phyloP scores from a whole-genome alignment of 2,888 invertebrate genomes.

The Pyrocoelia pectoralis region DNA sequence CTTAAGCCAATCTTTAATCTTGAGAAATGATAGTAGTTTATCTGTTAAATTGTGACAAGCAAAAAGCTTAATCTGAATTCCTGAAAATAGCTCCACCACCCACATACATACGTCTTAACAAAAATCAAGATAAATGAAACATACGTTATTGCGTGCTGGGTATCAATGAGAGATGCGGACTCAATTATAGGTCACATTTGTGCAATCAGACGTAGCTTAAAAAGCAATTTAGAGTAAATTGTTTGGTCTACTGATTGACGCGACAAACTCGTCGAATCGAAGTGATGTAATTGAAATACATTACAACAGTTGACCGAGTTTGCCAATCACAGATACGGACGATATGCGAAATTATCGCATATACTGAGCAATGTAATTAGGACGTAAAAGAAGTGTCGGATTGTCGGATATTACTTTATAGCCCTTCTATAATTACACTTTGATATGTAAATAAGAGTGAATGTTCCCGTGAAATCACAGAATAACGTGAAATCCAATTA shows the following conservation, averaged over 20 bases:
- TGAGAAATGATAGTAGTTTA: too few species aligned
- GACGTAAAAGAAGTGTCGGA: too few species aligned
- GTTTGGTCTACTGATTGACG: conserved; percentile 13
- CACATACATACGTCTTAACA: not conserved
- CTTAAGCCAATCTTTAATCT: too few species aligned
- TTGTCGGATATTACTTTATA: too few species aligned
- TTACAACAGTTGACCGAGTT: conserved; percentile 13
- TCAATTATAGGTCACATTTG: conserved; percentile 10
- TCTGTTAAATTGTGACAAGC: not conserved
- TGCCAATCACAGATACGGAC: conserved; percentile 6
- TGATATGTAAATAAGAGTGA: too few species aligned
- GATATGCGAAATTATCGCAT: conserved; percentile 7
- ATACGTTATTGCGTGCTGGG: conserved; percentile 1
- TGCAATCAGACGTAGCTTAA: conserved; percentile 12
- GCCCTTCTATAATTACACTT: not conserved
- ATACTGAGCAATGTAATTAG: not conserved
- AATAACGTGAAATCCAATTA: too few species aligned
- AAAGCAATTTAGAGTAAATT: conserved; percentile 15
- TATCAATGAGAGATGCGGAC: conserved; percentile 4
- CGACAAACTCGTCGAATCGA: conserved; percentile 6
- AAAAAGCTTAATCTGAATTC: not conserved
- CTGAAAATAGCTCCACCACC: not conserved
- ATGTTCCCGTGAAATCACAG: not conserved
- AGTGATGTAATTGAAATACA: conserved; percentile 13
- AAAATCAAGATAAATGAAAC: not conserved